Percentiles rank a stretch among this genome's conserved stretches.
phyloP scores from a whole-genome alignment of 2,888 invertebrate species.

The Hydrotaea diabolus region DNA sequence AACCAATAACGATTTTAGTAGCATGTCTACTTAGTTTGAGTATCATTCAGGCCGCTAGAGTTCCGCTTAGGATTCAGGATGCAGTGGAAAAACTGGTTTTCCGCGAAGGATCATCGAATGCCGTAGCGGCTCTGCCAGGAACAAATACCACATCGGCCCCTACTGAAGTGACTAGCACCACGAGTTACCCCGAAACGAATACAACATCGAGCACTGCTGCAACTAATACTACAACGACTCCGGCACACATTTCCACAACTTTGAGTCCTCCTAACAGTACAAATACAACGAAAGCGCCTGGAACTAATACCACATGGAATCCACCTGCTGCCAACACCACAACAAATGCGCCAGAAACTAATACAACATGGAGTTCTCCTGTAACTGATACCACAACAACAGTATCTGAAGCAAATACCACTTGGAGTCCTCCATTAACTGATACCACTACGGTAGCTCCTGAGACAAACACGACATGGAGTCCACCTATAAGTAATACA shows the following conservation, averaged over 20 bases:
- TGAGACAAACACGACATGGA: too few species aligned
- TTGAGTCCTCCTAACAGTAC: neutral
- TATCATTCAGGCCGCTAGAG: neutral
- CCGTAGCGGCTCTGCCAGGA: neutral
- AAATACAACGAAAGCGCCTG: neutral
- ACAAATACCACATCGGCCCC: neutral
- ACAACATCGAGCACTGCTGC: neutral
- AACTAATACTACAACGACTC: neutral
- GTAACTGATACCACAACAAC: neutral
- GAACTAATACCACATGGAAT: neutral
- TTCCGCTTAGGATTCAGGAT: neutral
- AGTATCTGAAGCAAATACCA: too few species aligned
- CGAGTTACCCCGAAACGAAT: neutral
- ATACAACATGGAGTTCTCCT: neutral
- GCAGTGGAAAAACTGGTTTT: neutral
- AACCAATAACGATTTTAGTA: neutral
- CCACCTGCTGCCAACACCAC: neutral
- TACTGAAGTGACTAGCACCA: neutral
- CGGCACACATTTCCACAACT: neutral
- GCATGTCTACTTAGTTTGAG: slow-evolving; percentile 7
- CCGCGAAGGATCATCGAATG: neutral
- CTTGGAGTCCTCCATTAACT: too few species aligned
- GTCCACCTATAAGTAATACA: too few species aligned
- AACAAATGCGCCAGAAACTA: neutral
- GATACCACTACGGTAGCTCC: too few species aligned